Conservation (phyloP, 92 coral and sea anemone species). For the Diadumene lineata region DNA sequence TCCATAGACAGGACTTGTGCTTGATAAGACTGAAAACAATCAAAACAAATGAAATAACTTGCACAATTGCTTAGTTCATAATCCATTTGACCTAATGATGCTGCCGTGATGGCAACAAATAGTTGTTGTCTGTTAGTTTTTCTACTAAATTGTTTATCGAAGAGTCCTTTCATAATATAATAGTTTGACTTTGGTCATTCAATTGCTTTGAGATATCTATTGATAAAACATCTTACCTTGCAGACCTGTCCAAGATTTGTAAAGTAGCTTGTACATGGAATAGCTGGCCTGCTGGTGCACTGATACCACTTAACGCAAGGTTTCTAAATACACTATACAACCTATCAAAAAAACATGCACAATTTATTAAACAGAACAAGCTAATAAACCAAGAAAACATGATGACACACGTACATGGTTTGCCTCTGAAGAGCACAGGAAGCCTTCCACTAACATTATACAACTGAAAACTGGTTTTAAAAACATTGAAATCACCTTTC, state of each 20-base stretch:
- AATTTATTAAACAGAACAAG: background rate
- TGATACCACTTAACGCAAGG: constrained; percentile 64
- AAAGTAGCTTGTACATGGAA: constrained; percentile 61
- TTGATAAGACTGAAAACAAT: constrained; percentile 49
- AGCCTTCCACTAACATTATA: no score
- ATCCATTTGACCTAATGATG: no score
- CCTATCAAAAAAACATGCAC: constrained; percentile 39
- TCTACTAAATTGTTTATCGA: no score
- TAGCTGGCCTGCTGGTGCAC: constrained; percentile 74
- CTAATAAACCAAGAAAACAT: background rate
- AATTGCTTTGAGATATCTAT: no score
- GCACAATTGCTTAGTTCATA: no score
- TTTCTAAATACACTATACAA: constrained; percentile 71
- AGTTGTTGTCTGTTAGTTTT: no score
- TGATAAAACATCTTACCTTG: constrained; percentile 87
- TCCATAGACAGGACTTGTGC: constrained; percentile 68
- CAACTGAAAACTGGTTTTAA: background rate
- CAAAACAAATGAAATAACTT: background rate
- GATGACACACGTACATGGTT: no score
- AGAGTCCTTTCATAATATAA: no score
- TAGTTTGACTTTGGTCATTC: no score
- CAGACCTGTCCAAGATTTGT: constrained; percentile 47
- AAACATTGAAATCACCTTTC: constrained; percentile 60
- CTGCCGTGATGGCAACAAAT: background rate
- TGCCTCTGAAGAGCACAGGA: no score